A percentile compares a stretch with the other conserved stretches of the same genome.
Conservation (phyloP, 2,113 vertebrate species). For the Telmatochromis sp. region DNA sequence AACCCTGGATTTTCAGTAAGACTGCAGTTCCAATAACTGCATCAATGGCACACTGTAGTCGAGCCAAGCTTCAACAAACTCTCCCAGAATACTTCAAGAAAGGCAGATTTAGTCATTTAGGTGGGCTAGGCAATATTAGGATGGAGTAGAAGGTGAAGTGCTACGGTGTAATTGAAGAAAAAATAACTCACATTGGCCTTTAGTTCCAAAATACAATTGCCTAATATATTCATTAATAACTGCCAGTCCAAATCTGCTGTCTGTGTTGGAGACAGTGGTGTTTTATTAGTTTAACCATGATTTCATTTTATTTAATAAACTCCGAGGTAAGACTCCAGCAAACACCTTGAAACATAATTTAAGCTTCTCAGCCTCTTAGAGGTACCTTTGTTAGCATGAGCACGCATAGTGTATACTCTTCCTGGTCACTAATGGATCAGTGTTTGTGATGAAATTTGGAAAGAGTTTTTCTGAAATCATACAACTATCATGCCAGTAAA, state of each 20-base stretch:
- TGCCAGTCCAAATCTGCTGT: not conserved
- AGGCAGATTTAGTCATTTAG: not conserved
- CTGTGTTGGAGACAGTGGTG: not conserved
- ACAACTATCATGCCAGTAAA: not conserved
- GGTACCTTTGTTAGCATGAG: not conserved
- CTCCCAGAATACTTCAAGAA: not conserved
- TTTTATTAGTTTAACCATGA: not conserved
- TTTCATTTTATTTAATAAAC: not conserved
- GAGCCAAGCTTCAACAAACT: not conserved
- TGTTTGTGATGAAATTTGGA: not conserved
- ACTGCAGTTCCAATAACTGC: not conserved
- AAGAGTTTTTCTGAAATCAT: not conserved
- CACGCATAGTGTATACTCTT: not conserved
- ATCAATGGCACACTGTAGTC: not conserved
- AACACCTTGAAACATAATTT: not conserved
- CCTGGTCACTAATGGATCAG: not conserved
- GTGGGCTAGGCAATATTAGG: not conserved
- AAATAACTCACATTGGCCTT: not conserved
- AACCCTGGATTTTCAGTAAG: not conserved
- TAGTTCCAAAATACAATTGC: not conserved
- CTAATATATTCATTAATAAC: not conserved
- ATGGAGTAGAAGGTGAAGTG: not conserved
- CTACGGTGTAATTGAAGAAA: accelerated
- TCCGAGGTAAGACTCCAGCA: not conserved
- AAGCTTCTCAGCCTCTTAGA: not conserved